Evolutionary conservation across 2,888 invertebrate species (phyloP).

Genomic region (Ellobium chinense): DNA sequence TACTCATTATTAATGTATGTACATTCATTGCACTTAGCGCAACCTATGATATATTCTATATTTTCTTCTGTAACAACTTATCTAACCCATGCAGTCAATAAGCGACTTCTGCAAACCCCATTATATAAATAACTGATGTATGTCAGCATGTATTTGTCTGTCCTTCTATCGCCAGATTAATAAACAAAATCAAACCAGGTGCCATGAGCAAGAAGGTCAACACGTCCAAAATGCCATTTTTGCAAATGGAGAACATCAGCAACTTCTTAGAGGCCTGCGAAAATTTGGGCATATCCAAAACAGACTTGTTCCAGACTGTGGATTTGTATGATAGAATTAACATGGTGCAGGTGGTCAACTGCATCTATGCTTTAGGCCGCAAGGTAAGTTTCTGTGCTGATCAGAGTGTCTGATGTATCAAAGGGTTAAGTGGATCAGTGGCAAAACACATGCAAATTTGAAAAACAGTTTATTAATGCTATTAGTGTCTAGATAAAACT

Average conservation of each 20-base stretch:
- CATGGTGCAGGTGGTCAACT: slow-evolving; percentile 96
- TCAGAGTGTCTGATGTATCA: too few relatives aligned
- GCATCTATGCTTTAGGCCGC: slow-evolving; percentile 92
- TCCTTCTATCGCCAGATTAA: slow-evolving; percentile 80
- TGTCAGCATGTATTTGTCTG: background rate
- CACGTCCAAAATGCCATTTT: slow-evolving; percentile 82
- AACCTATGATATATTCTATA: too few relatives aligned
- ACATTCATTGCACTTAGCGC: too few relatives aligned
- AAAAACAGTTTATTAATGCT: too few relatives aligned
- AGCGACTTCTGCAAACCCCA: too few relatives aligned
- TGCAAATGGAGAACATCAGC: slow-evolving; percentile 93
- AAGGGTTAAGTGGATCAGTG: too few relatives aligned
- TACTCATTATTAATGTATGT: too few relatives aligned
- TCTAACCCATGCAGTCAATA: too few relatives aligned
- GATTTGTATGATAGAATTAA: slow-evolving; percentile 98
- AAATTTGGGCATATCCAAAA: slow-evolving; percentile 92
- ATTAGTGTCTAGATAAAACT: too few relatives aligned
- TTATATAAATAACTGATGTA: too few relatives aligned
- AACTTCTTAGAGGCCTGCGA: slow-evolving; percentile 93
- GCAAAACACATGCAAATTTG: too few relatives aligned
- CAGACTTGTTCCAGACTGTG: slow-evolving; percentile 97
- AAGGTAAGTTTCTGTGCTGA: slow-evolving; percentile 50
- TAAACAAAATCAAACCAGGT: slow-evolving; percentile 91
- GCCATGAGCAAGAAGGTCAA: slow-evolving; percentile 48
- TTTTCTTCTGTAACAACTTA: too few relatives aligned